Evolutionary conservation across 2,113 vertebrate genomes (phyloP).

Genomic region (Xenopus tropicalis): UCB_Xtro_10.0 CM004444.2:73742001-73742500

Average conservation of each 20-base stretch:
- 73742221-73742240: neutral
- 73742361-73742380: conserved; percentile 52
- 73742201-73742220: no score
- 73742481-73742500: no score
- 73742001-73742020: no score
- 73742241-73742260: conserved; percentile 53
- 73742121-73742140: no score
- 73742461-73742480: neutral
- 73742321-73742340: conserved; percentile 51
- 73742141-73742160: no score
- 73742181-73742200: no score
- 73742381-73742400: conserved; percentile 55
- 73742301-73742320: conserved; percentile 51
- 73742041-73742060: no score
- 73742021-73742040: no score
- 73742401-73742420: conserved; percentile 55
- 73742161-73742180: no score
- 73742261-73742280: conserved; percentile 54
- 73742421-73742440: conserved; percentile 57
- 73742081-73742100: no score
- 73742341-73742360: conserved; percentile 56
- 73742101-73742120: no score
- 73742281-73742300: conserved; percentile 59
- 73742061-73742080: no score
- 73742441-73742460: conserved; percentile 42